phyloP scores from a whole-genome alignment of 2,113 vertebrate species.

The Gobio gobio region DNA sequence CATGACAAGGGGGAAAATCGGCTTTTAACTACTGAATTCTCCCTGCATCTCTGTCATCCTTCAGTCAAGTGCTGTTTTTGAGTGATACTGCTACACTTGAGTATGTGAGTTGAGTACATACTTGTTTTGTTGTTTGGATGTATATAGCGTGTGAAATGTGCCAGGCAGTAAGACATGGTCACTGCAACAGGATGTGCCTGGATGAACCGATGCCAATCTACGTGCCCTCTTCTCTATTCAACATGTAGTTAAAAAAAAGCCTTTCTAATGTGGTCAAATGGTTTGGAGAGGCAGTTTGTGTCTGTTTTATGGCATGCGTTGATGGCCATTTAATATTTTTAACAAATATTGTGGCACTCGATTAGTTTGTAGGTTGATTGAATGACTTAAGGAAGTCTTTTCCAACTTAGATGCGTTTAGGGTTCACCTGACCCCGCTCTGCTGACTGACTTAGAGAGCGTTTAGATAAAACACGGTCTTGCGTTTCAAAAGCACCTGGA shows the following conservation, averaged over 20 bases:
- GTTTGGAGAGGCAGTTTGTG: not conserved
- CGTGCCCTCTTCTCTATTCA: slow-evolving; percentile 20
- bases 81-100: not conserved
- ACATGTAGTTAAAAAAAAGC: not conserved
- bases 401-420: not conserved
- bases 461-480: not conserved
- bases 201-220: slow-evolving; percentile 27
- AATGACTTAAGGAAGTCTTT: not conserved
- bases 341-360: not conserved
- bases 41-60: not conserved
- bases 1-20: slow-evolving; percentile 94
- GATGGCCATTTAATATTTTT: slow-evolving; percentile 1
- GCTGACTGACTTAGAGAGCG: not conserved
- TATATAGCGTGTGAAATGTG: not conserved
- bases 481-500: not conserved
- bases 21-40: slow-evolving; percentile 79
- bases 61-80: not conserved
- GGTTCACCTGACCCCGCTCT: not conserved
- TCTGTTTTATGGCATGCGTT: slow-evolving; percentile 11
- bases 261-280: slow-evolving; percentile 8
- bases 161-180: slow-evolving; percentile 8
- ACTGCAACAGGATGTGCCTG: slow-evolving; percentile 48
- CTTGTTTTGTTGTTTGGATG: slow-evolving; percentile 41
- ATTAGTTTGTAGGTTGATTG: not conserved
- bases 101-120: slow-evolving; percentile 44